A percentile compares a stretch with the other conserved stretches of the same genome.
These are phyloP conservation scores for Eulithis prunata DNA, from an alignment of 2,888 invertebrate genomes.

Conservation along the genomic window DNA sequence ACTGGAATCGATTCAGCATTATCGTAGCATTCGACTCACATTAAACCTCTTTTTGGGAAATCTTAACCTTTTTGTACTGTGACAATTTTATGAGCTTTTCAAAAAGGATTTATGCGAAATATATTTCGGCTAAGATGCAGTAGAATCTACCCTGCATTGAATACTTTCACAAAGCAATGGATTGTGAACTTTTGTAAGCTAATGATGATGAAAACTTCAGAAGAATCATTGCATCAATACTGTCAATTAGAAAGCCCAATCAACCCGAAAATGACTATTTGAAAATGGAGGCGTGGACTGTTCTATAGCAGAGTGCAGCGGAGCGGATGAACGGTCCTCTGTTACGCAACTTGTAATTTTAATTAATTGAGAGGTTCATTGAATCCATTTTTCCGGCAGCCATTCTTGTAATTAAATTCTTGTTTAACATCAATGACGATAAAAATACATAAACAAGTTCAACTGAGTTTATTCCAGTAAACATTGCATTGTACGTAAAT, in stretches of 20 bases:
- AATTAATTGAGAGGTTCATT: conserved; percentile 41
- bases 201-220: no score
- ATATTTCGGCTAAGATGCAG: no score
- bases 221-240: conserved; percentile 16
- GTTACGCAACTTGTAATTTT: conserved; percentile 45
- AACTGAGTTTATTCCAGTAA: background rate
- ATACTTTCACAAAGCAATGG: no score
- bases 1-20: conserved; percentile 48
- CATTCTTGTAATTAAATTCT: conserved; percentile 12
- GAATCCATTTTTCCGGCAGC: conserved; percentile 29
- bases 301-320: conserved; percentile 40
- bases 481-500: background rate
- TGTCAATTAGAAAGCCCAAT: conserved; percentile 30
- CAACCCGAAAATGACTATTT: conserved; percentile 36
- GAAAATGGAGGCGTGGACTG: conserved; percentile 32
- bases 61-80: conserved; percentile 2
- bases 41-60: conserved; percentile 32
- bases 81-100: background rate
- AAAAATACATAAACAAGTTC: background rate
- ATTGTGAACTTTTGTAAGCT: no score
- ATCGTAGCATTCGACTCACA: conserved; percentile 27
- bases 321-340: conserved; percentile 44
- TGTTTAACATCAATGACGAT: background rate
- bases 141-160: no score
- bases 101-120: no score